Conservation (phyloP, 2,797 vertebrate genomes). For the Cyclopterus lumpus region DNA sequence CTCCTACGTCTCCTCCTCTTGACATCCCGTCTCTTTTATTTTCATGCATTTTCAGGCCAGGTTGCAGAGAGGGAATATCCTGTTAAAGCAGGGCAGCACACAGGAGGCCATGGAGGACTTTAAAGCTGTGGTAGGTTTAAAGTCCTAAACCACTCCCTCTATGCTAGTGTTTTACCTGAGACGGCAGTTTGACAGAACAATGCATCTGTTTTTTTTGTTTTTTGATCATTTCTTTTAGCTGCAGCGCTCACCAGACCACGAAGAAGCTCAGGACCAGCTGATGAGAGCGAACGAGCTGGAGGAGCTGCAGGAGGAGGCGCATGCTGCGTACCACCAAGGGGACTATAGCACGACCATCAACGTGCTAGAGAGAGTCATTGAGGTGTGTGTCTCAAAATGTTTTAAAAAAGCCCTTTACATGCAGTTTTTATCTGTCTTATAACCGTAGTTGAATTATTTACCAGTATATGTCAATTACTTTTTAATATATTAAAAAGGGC, state of each 20-base stretch:
- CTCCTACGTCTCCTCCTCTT: not conserved
- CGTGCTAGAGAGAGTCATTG: constrained; percentile 84
- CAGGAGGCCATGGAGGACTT: constrained; percentile 87
- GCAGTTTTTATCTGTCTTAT: not conserved
- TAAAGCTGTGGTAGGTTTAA: constrained; percentile 81
- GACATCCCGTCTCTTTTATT: not conserved
- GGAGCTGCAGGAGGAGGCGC: constrained; percentile 80
- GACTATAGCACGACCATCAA: constrained; percentile 79
- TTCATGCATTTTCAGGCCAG: constrained; percentile 77
- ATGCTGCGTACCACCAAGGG: constrained; percentile 76
- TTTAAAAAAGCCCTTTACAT: not conserved
- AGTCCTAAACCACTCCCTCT: not conserved
- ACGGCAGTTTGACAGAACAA: not conserved
- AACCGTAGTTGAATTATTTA: not conserved
- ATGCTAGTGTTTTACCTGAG: not conserved
- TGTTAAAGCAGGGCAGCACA: constrained; percentile 87
- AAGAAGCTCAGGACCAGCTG: constrained; percentile 85
- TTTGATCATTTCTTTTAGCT: constrained; percentile 68
- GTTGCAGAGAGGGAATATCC: constrained; percentile 88
- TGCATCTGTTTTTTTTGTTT: not conserved
- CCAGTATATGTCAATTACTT: not conserved
- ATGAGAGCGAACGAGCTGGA: constrained; percentile 79
- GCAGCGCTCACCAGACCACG: constrained; percentile 77
- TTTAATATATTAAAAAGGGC: not conserved
- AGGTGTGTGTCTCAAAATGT: constrained; percentile 70